Conservation (phyloP, 2,888 invertebrate genomes). For the Hydropsyche betteni region DNA sequence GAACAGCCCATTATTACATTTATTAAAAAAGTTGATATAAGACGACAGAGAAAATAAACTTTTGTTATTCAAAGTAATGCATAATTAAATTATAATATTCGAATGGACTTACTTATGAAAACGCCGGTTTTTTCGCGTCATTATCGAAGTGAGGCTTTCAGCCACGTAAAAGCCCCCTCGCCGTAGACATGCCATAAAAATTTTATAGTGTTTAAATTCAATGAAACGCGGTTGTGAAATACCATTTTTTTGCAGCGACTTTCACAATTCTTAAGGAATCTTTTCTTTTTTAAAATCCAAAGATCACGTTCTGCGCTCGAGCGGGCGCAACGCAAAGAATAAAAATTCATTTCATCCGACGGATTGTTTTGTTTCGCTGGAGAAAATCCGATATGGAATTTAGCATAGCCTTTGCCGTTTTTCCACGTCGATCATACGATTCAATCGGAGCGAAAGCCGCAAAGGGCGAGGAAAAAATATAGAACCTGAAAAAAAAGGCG, state of each 20-base stretch:
- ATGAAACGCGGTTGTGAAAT: background rate
- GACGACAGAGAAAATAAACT: background rate
- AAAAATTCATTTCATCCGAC: too few species aligned
- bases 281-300: too few species aligned
- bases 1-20: too few species aligned
- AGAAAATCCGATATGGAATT: too few species aligned
- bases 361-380: too few species aligned
- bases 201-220: background rate
- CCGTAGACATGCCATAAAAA: background rate
- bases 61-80: background rate
- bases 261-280: too few species aligned
- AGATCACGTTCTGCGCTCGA: too few species aligned
- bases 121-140: background rate
- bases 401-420: too few species aligned
- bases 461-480: background rate
- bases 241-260: background rate
- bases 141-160: conserved; percentile 21
- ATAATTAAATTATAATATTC: conserved; percentile 17
- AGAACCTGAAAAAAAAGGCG: too few species aligned
- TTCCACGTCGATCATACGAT: conserved; percentile 2
- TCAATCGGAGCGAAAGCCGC: background rate
- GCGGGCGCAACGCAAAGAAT: too few species aligned
- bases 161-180: conserved; percentile 4
- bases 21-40: too few species aligned
- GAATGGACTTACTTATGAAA: background rate